These are phyloP conservation scores for Neogobius melanostomus DNA, from an alignment of 2,113 vertebrate species.

Conservation along the genomic window DNA sequence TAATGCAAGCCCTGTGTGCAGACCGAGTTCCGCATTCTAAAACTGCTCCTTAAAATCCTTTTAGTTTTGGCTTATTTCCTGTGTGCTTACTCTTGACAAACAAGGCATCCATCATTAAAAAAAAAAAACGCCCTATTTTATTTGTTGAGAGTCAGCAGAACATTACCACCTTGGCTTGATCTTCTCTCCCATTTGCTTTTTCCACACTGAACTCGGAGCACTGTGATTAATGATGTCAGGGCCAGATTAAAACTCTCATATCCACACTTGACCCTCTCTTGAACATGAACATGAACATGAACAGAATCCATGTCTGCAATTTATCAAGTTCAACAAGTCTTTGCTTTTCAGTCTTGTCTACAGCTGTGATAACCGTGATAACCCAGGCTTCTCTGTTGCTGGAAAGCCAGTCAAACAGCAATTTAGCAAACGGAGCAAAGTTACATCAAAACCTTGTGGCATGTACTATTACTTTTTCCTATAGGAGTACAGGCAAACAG, in stretches of 20 bases:
- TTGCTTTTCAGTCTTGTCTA: too few relatives aligned
- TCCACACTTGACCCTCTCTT: conserved; percentile 24
- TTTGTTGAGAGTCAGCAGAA: conserved; percentile 35
- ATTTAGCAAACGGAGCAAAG: too few relatives aligned
- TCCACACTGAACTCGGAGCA: not conserved
- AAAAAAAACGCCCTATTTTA: not conserved
- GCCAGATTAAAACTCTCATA: conserved; percentile 37
- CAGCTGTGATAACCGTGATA: too few relatives aligned
- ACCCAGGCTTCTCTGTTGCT: too few relatives aligned
- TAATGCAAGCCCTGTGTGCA: conserved; percentile 6
- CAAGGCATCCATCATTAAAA: not conserved
- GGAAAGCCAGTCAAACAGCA: too few relatives aligned
- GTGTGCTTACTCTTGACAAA: conserved; percentile 5
- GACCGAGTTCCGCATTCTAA: not conserved
- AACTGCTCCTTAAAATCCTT: not conserved
- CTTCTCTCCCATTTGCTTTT: conserved; percentile 11
- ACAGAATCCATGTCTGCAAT: not conserved
- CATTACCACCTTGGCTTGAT: not conserved
- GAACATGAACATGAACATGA: too few relatives aligned
- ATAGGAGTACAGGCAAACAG: too few relatives aligned
- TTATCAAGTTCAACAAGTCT: not conserved
- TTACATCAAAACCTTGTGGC: too few relatives aligned
- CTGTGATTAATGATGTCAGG: conserved; percentile 36
- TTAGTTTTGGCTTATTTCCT: not conserved
- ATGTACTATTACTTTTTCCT: too few relatives aligned